Evolutionary conservation across 2,113 vertebrate genomes (phyloP), one percentile per base, ranked within the genome.

Genomic region (Mormyrus iriodes): DNA sequence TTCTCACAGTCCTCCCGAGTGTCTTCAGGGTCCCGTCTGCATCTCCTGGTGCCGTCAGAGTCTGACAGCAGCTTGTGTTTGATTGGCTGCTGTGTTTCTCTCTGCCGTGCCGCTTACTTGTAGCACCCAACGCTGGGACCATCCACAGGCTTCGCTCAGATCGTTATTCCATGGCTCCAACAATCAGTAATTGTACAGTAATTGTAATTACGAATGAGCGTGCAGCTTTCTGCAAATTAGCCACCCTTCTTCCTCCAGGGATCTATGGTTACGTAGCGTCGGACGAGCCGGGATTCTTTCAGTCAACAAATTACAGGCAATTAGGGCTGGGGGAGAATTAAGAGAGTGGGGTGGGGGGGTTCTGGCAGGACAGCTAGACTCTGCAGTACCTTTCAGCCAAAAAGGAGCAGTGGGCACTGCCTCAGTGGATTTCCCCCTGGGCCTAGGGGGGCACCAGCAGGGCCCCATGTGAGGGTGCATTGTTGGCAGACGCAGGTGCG

Each of bases 251-350:
- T 88, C 92, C 90, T 93, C 44, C 5, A 0, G 89, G 92, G 90
- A 90, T 90, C 94, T 96, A 94, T 39, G 90, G 91, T 96, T 97
- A 96, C 95, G 88, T 15, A 6, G 89, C 90, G 86, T 94, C 90
- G 94, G 93, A 94, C 91, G 93, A 95, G 94, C 94, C 94, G 44
- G 94, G 95, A 96, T 96, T 15, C 82, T 95, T 95, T 95, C 95
- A 92, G 91, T 91, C 91, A 90, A 93, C 90, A 95, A 93, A 94
- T 95, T 93, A 94, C 95, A 90, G 94, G 93, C 95, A 93, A 95
- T 96, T 96, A 95, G 93, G 91, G 87, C 92, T 94, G 94, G 92
- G 93, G 95, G 93, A 94, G 95, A 95, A 96, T 95, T 95, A 92
- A 95, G 94, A 92, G 92, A 90, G 91, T 90, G 91, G 13, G 24